Percentiles rank a stretch among this genome's conserved stretches.
Evolutionary conservation across 2,113 vertebrate species (phyloP).

Genomic region (Zosterops japonicus): DNA sequence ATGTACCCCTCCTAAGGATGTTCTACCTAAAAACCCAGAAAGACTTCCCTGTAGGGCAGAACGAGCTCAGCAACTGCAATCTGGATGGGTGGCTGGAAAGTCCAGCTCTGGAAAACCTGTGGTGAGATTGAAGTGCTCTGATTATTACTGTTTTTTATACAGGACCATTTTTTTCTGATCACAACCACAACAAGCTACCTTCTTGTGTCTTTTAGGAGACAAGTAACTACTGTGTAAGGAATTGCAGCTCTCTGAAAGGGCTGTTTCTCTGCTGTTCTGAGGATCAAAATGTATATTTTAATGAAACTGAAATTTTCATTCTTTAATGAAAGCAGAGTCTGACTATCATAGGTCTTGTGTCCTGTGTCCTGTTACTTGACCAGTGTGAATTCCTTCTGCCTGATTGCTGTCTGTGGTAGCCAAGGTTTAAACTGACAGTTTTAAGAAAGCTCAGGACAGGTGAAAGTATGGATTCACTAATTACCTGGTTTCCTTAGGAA

Average conservation of each 20-base stretch:
- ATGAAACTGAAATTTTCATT: background rate
- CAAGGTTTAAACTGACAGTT: background rate
- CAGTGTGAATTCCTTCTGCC: background rate
- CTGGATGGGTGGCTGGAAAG: background rate
- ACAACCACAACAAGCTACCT: background rate
- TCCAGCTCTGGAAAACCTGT: background rate
- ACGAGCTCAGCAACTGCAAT: background rate
- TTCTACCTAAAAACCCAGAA: background rate
- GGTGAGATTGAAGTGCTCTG: background rate
- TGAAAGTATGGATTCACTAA: background rate
- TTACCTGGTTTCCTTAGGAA: background rate
- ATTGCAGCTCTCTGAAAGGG: background rate
- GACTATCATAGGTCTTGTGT: background rate
- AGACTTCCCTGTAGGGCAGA: background rate
- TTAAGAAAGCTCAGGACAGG: background rate
- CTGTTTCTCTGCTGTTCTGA: background rate
- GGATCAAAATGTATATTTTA: background rate
- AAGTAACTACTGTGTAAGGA: background rate
- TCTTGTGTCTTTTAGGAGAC: background rate
- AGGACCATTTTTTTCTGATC: background rate
- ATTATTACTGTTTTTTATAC: background rate
- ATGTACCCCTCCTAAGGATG: background rate
- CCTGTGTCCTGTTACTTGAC: background rate
- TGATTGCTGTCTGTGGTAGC: background rate
- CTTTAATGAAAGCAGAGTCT: background rate